phyloP scores from a whole-genome alignment of 2,888 invertebrate genomes.

The Hemithea aestivaria region DNA sequence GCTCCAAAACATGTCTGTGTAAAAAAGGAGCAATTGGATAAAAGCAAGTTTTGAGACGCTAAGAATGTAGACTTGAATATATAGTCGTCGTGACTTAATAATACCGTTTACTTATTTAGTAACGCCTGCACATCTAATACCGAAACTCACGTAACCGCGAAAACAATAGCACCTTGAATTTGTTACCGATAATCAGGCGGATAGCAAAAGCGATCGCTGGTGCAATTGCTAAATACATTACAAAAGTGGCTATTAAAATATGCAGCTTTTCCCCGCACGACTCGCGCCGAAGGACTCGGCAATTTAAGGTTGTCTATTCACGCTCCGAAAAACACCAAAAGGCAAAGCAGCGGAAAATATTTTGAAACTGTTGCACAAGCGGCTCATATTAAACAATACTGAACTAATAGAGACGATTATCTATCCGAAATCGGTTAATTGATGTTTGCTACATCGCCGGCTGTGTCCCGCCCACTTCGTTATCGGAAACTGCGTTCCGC shows the following conservation, averaged over 20 bases:
- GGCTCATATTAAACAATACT: constrained; percentile 74
- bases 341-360: constrained; percentile 72
- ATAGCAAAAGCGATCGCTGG: constrained; percentile 44
- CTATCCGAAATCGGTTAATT: constrained; percentile 72
- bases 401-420: constrained; percentile 71
- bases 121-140: constrained; percentile 40
- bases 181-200: constrained; percentile 44
- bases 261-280: constrained; percentile 69
- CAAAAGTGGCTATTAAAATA: constrained; percentile 66
- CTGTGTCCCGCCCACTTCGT: constrained; percentile 33
- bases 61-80: constrained; percentile 28
- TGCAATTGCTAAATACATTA: constrained; percentile 50
- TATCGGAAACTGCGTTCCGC: constrained; percentile 30
- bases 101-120: no score
- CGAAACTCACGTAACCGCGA: constrained; percentile 27
- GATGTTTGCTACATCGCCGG: constrained; percentile 62
- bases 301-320: constrained; percentile 77
- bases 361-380: constrained; percentile 75
- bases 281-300: constrained; percentile 69
- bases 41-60: background rate
- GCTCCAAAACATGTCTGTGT: constrained; percentile 51
- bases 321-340: constrained; percentile 78
- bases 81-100: no score
- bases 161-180: constrained; percentile 43
- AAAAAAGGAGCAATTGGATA: constrained; percentile 41